Percentiles rank a stretch among this genome's conserved stretches.
Conservation (phyloP, 1,140 invertebrate genomes). For the Orius laevigatus region DNA sequence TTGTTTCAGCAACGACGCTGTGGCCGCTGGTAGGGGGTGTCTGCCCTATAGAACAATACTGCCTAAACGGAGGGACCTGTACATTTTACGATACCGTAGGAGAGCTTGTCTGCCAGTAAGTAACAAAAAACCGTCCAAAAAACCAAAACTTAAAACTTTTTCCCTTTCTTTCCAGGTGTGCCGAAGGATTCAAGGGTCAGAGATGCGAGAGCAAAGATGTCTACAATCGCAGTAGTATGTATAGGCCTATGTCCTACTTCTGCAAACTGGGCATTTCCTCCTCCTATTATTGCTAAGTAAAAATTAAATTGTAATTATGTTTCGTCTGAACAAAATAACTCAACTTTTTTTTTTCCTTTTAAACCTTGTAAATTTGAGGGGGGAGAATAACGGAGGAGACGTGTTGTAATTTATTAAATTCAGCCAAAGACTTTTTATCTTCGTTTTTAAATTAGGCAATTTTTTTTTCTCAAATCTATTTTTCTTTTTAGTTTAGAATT, state of each 20-base stretch:
- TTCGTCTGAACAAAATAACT: slow-evolving; percentile 1
- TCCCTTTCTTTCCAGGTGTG: slow-evolving; percentile 47
- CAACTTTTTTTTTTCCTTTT: not conserved
- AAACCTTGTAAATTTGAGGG: no score
- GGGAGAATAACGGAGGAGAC: no score
- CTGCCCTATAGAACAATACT: slow-evolving; percentile 46
- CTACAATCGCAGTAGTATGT: slow-evolving; percentile 44
- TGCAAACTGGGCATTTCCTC: slow-evolving; percentile 39
- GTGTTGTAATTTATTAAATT: no score
- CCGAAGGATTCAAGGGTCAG: slow-evolving; percentile 62
- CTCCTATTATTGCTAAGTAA: slow-evolving; percentile 38
- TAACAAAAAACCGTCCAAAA: slow-evolving; percentile 11
- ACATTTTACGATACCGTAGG: slow-evolving; percentile 57
- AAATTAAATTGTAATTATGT: not conserved
- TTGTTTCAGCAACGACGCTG: slow-evolving; percentile 35
- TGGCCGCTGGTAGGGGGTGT: slow-evolving; percentile 40
- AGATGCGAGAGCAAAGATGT: slow-evolving; percentile 68
- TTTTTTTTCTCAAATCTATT: no score
- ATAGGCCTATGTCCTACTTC: slow-evolving; percentile 36
- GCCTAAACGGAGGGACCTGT: slow-evolving; percentile 67
- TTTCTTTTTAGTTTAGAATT: no score
- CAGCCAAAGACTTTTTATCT: no score
- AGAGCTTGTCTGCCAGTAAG: slow-evolving; percentile 66
- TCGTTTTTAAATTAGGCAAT: no score
- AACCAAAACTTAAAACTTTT: not conserved